Evolutionary conservation across 2,113 vertebrate genomes (phyloP).

Genomic region (Mus pahari): DNA sequence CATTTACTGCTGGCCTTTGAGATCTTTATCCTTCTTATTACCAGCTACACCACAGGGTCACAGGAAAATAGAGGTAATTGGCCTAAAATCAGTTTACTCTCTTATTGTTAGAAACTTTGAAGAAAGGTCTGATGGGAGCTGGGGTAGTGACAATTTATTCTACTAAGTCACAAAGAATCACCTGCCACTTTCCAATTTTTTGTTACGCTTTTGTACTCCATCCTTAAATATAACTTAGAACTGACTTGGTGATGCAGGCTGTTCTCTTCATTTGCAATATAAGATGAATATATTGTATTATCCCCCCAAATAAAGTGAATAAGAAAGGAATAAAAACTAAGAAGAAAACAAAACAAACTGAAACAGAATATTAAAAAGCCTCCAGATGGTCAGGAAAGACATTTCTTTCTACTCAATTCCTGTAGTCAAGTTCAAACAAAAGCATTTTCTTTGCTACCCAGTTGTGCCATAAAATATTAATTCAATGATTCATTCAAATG

Average conservation of each 20-base stretch:
- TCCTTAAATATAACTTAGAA: conserved; percentile 29
- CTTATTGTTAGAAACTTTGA: conserved; percentile 59
- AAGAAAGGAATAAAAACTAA: neutral
- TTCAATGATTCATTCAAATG: conserved; percentile 28
- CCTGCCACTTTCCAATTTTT: neutral
- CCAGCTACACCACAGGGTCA: conserved; percentile 28
- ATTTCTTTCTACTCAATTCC: conserved; percentile 36
- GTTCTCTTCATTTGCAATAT: neutral
- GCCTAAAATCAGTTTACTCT: conserved; percentile 61
- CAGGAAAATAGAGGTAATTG: conserved; percentile 47
- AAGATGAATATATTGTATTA: neutral
- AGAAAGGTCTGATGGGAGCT: conserved; percentile 6
- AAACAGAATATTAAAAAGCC: neutral
- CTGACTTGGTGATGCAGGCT: neutral
- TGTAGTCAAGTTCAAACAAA: neutral
- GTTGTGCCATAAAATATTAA: neutral
- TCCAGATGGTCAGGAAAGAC: neutral
- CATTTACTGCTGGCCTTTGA: conserved; percentile 47
- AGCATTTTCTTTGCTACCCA: neutral
- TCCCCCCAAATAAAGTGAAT: neutral
- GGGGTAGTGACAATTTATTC: conserved; percentile 49
- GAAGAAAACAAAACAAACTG: neutral
- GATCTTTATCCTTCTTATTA: conserved; percentile 66
- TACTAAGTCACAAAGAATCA: neutral
- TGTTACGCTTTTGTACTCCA: neutral